Evolutionary conservation across 1,140 invertebrate genomes (phyloP), one percentile per base, ranked within the genome.

Genomic region (Reticulitermes speratus): DNA sequence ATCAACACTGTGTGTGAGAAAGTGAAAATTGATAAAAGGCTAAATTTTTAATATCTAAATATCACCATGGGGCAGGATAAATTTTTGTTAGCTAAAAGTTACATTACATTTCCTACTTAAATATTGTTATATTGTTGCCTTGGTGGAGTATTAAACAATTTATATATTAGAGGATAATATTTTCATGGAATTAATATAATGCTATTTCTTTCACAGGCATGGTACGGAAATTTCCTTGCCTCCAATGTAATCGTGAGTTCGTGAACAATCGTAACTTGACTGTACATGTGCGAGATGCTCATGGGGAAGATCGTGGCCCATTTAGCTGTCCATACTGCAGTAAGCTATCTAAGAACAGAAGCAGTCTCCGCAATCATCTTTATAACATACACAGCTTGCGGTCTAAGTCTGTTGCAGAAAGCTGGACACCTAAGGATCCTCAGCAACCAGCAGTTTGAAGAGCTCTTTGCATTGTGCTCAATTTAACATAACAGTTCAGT

Each of bases 161-260:
- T 55, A 19, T 55, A 55, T 55, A 55, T 21, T 55, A 55, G 3
- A 55, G 19, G 19, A 16, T 16, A 21, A 48, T 19, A 21, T 16
- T 55, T 55, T 55, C 52, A 55, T 75, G n/a, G 8, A 75, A 30
- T 25, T 75, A 75, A 75, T 16, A 30, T 14, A 75, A 12, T 75
- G 25, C 65, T 65, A 5, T 75, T 75, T 75, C 65, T 75, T 75
- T 16, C 86, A 87, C 83, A 65, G 59, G 65, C 44, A 75, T 75
- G n/a, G 0, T 25, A 75, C 65, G 65, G 16, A 75, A 75, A 75
- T 75, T n/a, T 75, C 65, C 65, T n/a, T 94, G 93, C 89, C 92
- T 92, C 0, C 92, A 92, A 86, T 94, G 93, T 88, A 91, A 92
- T 87, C 90, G 93, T 86, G 92, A 92, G 90, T 94, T 94, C 89